These are phyloP conservation scores for Semotilus atromaculatus DNA, from an alignment of 2,797 vertebrate genomes.

Conservation along the genomic window DNA sequence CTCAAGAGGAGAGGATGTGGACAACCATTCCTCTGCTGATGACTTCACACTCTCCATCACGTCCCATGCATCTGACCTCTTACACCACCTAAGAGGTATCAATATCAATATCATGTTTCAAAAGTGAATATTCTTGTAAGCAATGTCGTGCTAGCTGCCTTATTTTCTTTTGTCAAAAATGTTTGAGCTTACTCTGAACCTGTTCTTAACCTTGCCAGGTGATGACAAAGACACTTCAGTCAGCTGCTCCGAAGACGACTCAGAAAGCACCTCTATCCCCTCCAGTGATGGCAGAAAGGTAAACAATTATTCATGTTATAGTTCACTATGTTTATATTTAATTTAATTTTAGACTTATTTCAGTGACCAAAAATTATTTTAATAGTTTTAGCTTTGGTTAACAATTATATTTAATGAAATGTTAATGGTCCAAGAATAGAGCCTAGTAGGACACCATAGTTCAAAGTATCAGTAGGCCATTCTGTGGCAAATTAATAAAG, in stretches of 20 bases:
- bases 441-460: not conserved
- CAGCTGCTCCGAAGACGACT: constrained; percentile 85
- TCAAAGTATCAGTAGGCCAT: not conserved
- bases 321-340: not conserved
- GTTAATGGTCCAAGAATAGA: not conserved
- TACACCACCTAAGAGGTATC: constrained; percentile 75
- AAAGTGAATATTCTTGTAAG: not conserved
- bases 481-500: not conserved
- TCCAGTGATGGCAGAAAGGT: constrained; percentile 94
- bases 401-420: not conserved
- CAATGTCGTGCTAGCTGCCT: not conserved
- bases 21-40: constrained; percentile 84
- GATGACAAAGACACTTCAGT: constrained; percentile 80
- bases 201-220: constrained; percentile 57
- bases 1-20: constrained; percentile 86
- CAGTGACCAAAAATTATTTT: not conserved
- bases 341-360: not conserved
- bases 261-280: constrained; percentile 82
- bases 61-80: constrained; percentile 87
- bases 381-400: not conserved
- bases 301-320: not conserved
- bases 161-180: not conserved
- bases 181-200: not conserved
- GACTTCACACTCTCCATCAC: constrained; percentile 88
- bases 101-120: too few relatives aligned